Evolutionary conservation across 2,113 vertebrate species (phyloP).

Genomic region (Cranoglanis bouderius): DNA sequence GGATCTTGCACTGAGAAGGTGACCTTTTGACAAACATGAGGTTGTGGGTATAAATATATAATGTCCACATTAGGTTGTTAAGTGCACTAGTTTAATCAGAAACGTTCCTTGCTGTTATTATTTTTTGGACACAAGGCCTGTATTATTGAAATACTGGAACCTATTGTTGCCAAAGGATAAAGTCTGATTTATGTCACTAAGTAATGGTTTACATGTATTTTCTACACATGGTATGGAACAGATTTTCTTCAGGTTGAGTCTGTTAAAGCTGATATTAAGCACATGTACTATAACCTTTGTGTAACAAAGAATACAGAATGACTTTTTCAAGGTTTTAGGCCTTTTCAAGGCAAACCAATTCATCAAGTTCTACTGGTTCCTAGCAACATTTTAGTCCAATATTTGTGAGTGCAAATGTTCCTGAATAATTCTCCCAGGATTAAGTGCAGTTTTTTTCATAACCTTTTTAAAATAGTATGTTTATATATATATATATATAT

Average conservation of each 20-base stretch:
- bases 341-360: neutral
- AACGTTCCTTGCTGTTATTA: neutral
- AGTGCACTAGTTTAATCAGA: neutral
- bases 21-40: neutral
- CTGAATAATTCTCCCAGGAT: constrained; percentile 3
- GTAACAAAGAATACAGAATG: neutral
- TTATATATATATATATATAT: neutral
- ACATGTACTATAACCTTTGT: neutral
- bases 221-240: neutral
- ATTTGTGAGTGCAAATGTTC: neutral
- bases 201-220: neutral
- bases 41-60: neutral
- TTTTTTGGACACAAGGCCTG: neutral
- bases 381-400: neutral
- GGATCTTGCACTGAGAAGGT: neutral
- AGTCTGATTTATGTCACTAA: neutral
- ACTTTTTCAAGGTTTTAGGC: neutral
- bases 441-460: neutral
- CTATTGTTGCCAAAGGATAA: neutral
- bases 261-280: neutral
- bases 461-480: neutral
- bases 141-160: neutral
- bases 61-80: neutral
- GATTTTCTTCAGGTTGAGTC: neutral
- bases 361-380: neutral